These are phyloP conservation scores for Carpatolechia fugitivella DNA, from an alignment of 2,888 invertebrate genomes.

Conservation along the genomic window DNA sequence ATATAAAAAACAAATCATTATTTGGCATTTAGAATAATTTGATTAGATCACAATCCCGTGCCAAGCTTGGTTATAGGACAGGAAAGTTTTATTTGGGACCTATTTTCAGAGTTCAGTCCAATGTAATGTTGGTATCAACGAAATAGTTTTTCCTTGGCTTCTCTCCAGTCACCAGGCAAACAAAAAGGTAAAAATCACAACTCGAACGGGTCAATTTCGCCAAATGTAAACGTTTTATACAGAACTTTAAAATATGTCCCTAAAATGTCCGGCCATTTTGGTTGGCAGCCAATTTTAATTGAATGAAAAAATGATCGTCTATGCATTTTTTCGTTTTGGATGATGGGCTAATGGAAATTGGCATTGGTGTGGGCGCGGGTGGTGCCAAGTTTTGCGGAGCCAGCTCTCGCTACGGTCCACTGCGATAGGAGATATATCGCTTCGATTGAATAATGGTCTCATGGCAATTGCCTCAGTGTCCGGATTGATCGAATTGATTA, in stretches of 20 bases:
- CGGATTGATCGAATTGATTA: constrained; percentile 53
- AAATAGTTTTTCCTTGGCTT: neutral
- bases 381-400: constrained; percentile 77
- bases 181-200: constrained; percentile 1
- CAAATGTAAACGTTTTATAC: constrained; percentile 7
- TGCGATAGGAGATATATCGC: constrained; percentile 72
- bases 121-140: neutral
- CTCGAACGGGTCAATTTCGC: constrained; percentile 7
- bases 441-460: constrained; percentile 75
- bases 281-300: constrained; percentile 76
- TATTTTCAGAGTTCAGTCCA: no score
- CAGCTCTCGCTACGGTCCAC: constrained; percentile 74
- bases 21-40: neutral
- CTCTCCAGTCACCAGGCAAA: neutral
- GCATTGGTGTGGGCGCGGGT: constrained; percentile 59
- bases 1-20: no score
- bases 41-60: neutral
- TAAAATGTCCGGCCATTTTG: constrained; percentile 35
- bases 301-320: constrained; percentile 78
- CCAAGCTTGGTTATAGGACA: neutral
- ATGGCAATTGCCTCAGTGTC: constrained; percentile 62
- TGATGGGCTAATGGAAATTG: constrained; percentile 79
- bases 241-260: constrained; percentile 10
- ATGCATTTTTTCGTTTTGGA: constrained; percentile 78
- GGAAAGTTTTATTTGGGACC: no score